Conservation (phyloP, 2,888 invertebrate genomes). For the Hyalella azteca region DNA sequence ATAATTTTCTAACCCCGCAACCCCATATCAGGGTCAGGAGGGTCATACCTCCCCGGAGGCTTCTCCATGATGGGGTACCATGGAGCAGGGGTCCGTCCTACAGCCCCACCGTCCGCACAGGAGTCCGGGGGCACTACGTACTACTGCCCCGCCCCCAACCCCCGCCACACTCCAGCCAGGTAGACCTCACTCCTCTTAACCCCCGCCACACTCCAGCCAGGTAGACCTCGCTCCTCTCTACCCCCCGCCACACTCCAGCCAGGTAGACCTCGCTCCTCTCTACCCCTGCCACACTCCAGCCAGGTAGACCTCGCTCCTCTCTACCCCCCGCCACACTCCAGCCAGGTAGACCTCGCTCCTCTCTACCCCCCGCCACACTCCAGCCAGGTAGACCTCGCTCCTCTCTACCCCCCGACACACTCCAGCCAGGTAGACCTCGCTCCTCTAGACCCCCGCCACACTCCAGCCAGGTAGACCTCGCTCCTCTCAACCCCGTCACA, state of each 20-base stretch:
- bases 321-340: not conserved
- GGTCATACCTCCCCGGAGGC: not conserved
- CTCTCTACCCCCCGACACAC: not conserved
- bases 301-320: not conserved
- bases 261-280: not conserved
- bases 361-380: constrained; percentile 17
- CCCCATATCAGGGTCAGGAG: not conserved
- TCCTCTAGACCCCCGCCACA: not conserved
- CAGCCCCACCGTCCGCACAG: not conserved
- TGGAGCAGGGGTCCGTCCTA: not conserved
- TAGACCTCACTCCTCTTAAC: constrained; percentile 8
- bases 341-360: not conserved
- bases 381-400: constrained; percentile 11
- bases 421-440: not conserved
- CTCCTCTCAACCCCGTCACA: not conserved
- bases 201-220: constrained; percentile 27
- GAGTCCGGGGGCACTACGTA: constrained; percentile 42
- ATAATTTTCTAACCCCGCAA: too few relatives aligned
- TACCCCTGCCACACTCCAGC: not conserved
- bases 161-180: constrained; percentile 42
- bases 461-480: not conserved
- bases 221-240: not conserved
- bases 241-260: not conserved
- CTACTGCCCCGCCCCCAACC: constrained; percentile 43
- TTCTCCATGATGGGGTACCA: constrained; percentile 21